These are phyloP conservation scores for Brevimyrus niger DNA, from an alignment of 2,113 vertebrate species.

Conservation along the genomic window DNA sequence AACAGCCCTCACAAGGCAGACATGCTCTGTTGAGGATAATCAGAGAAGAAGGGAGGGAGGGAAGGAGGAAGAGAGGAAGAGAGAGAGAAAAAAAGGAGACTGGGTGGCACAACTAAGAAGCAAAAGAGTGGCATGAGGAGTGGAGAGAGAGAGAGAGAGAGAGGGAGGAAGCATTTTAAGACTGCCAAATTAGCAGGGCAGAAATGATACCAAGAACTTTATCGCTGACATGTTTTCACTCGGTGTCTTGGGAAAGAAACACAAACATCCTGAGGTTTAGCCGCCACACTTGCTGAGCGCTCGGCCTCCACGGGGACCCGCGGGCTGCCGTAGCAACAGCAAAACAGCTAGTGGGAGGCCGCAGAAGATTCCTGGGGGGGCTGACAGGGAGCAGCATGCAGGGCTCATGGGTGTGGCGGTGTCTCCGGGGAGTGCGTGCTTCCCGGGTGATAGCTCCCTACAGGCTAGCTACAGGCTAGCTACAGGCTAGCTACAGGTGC, in stretches of 20 bases:
- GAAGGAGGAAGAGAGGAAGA: not conserved
- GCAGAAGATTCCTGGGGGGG: not conserved
- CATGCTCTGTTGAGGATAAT: conserved; percentile 22
- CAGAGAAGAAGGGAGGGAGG: conserved; percentile 15
- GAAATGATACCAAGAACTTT: conserved; percentile 6
- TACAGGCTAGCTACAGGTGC: too few species aligned
- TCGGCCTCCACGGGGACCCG: not conserved
- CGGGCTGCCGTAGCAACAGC: not conserved
- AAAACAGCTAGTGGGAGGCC: not conserved
- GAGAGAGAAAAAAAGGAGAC: not conserved
- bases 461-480: too few species aligned
- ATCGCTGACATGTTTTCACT: not conserved
- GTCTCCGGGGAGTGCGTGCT: not conserved
- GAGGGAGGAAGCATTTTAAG: conserved; percentile 4
- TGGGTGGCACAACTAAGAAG: not conserved
- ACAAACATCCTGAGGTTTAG: not conserved
- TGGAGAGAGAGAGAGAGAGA: conserved; percentile 6
- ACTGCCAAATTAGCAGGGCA: conserved; percentile 3
- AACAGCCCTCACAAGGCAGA: conserved; percentile 3
- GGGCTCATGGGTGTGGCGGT: not conserved
- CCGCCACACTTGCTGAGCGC: not conserved
- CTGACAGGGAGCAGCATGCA: not conserved
- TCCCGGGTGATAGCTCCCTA: not conserved
- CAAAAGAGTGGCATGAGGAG: not conserved
- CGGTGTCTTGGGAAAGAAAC: not conserved